Evolutionary conservation across 2,113 vertebrate species (phyloP), one percentile per base, ranked within the genome.

Genomic region (Ondatra zibethicus): DNA sequence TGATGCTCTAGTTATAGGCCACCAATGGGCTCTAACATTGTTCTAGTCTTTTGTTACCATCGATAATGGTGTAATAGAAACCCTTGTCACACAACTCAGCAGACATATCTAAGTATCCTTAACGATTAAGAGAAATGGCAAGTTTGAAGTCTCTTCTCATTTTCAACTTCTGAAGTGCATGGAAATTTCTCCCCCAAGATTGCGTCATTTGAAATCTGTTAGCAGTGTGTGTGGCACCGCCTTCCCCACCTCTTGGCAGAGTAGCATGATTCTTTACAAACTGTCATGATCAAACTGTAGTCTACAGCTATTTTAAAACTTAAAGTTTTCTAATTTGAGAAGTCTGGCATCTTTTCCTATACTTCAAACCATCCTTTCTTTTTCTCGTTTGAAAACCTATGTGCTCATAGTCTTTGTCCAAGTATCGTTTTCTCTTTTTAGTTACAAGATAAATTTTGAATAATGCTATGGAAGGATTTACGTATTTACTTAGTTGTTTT

Each of bases 361-460:
- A 90, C 25, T 70, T 55, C 36, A 73, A 75, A 55, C 39, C 36
- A 21, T 52, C 1, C 3, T n/a, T n/a, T 52, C 3, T 68, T 88
- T 45, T 50, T 93, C 0, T 93, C 42, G 73, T 70, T 50, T 39
- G 16, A 76, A 85, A 94, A 93, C 16, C 42, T 66, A 29, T 91
- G 47, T 94, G 29, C 31, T 70, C 11, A 77, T 66, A 33, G 27
- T n/a, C 33, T 88, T 94, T 88, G 33, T 29, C 23, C 33, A 73
- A n/a, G 92, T 61, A 63, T 39, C 55, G 66, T 77, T 88, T 94
- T 84, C 58, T 3, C 77, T 94, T 95, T 89, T 75, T 93, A 93
- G 81, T 76, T 89, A 77, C 12, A 90, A 75, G 78, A 50, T 66
- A 77, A 11, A 2, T 66, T 82, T 92, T 78, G 92, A 78, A 84